Percentiles rank a stretch among this genome's conserved stretches.
Conservation (phyloP, 2,113 vertebrate genomes). For the Argyrosomus japonicus region DNA sequence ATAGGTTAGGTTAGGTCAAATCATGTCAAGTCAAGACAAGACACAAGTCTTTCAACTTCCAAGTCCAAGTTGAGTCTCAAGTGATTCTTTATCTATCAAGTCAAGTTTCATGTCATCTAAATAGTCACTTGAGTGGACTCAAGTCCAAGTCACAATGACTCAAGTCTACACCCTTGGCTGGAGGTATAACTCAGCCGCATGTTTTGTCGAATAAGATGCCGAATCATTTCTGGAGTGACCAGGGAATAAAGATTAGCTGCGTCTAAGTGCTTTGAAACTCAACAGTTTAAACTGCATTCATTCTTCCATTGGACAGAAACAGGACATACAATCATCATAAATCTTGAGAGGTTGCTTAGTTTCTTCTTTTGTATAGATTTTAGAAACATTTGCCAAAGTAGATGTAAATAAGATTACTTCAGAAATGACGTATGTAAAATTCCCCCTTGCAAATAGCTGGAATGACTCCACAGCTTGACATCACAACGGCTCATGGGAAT, state of each 20-base stretch:
- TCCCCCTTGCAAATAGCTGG: neutral
- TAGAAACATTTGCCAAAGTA: neutral
- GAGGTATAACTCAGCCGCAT: conserved; percentile 18
- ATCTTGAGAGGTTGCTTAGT: neutral
- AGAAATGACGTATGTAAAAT: conserved; percentile 11
- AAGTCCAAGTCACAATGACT: too few relatives aligned
- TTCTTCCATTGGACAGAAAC: neutral
- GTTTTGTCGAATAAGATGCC: too few relatives aligned
- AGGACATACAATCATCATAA: neutral
- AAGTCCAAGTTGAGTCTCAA: too few relatives aligned
- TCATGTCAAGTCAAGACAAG: too few relatives aligned
- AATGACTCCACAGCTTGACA: conserved; percentile 1
- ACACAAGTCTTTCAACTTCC: too few relatives aligned
- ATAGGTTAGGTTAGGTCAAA: too few relatives aligned
- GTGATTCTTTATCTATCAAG: too few relatives aligned
- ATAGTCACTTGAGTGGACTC: too few relatives aligned
- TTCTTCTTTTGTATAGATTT: neutral
- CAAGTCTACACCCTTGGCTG: neutral
- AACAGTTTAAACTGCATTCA: neutral
- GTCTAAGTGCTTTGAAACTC: neutral
- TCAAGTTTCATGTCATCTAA: too few relatives aligned
- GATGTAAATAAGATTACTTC: conserved; percentile 12
- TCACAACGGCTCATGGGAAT: conserved; percentile 22
- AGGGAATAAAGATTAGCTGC: neutral
- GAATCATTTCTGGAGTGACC: neutral